Base-by-base conservation (phyloP, 2,113 vertebrate species). In the Arothron firmamentum region DNA sequence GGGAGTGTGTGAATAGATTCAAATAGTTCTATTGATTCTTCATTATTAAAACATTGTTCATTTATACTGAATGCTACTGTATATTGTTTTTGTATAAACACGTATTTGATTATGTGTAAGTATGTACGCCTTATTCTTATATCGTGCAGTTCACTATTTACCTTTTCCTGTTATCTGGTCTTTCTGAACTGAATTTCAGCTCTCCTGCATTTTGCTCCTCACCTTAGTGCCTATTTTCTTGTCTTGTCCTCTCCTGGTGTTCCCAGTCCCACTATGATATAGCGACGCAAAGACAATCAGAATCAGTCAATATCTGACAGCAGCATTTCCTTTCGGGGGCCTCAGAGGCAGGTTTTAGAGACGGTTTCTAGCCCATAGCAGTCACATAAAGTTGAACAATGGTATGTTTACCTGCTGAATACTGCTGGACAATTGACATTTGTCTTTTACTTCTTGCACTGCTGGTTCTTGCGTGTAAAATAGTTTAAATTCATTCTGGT, bases 11-110 rank as follows among this genome's bases (percentile, higher is more conserved):
- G 83, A 85, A 84, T 85, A 83, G 70, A 67, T 47, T 47, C 45
- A 17, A 47, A 16, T 47, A 47, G 45, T 81, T 75, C 57, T 62
- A 62, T 74, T 56, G 57, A 64, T 60, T 81, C 61, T 52, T 78
- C 52, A 17, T 65, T 69, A 83, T 71, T 78, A 78, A 78, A 57
- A 63, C 62, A 67, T 84, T 56, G 73, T 83, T 82, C 81, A 83
- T 84, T 81, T 87, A 88, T 85, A 83, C 73, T 74, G 63, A 83
- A 85, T 85, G 77, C 79, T 80, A 75, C 59, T 88, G 85, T 83
- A 83, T 84, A 80, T 81, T 81, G 50, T 84, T 86, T 89, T 47
- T 87, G 82, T 88, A 87, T 83, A 87, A 88, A 87, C 72, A 79
- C 83, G 74, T 88, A 82, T 87, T 87, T 84, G 76, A 75, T 77